These are phyloP conservation scores for Orchesellides sinensis DNA, from an alignment of 2,888 invertebrate genomes.

Conservation along the genomic window DNA sequence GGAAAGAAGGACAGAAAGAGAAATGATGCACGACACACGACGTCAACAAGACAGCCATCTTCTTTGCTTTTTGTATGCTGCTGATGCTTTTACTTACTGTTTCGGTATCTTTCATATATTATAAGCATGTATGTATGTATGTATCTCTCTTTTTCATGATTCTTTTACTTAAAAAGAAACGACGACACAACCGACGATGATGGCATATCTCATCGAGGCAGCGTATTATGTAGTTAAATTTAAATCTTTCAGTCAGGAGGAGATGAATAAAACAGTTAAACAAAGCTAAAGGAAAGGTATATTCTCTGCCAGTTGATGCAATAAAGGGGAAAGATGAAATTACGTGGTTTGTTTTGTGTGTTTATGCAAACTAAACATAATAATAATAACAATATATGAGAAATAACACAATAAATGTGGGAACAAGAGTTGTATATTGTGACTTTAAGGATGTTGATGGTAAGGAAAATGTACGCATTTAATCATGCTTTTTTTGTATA, in stretches of 20 bases:
- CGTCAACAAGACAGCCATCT: conserved; percentile 67
- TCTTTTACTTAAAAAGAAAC: conserved; percentile 32
- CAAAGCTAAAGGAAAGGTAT: neutral
- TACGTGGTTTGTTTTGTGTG: neutral
- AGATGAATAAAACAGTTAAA: neutral
- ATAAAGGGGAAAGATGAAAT: neutral
- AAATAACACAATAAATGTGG: too few relatives aligned
- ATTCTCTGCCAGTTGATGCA: neutral
- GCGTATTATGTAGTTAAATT: neutral
- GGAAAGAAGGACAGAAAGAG: conserved; percentile 65
- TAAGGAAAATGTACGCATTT: too few relatives aligned
- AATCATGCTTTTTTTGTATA: too few relatives aligned
- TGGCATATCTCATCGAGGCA: conserved; percentile 50
- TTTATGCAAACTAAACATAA: neutral
- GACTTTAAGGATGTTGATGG: too few relatives aligned
- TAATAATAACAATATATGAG: too few relatives aligned
- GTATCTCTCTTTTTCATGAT: neutral
- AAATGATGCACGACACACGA: conserved; percentile 67
- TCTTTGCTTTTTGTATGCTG: conserved; percentile 42
- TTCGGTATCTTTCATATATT: conserved; percentile 5
- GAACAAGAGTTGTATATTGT: too few relatives aligned
- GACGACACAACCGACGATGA: conserved; percentile 26
- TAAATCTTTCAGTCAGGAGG: conserved; percentile 9
- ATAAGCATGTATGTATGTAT: neutral
- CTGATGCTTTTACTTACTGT: neutral